Evolutionary conservation across 2,888 invertebrate genomes (phyloP).

Genomic region (Eupithecia inturbata): DNA sequence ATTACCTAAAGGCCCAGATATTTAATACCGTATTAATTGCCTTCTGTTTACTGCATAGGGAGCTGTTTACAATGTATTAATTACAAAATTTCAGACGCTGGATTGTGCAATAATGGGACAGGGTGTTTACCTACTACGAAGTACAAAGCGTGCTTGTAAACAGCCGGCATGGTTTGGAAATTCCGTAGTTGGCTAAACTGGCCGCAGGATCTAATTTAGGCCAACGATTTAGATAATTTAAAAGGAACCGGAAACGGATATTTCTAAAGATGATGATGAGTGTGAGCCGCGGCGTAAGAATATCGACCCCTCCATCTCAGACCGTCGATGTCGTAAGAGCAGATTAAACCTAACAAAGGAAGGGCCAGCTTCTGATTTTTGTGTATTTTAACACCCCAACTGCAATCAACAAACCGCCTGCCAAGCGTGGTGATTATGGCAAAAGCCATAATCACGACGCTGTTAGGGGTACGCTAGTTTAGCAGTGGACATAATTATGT

Average conservation of each 20-base stretch:
- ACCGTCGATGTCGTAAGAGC: too few species aligned
- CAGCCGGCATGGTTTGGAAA: conserved; percentile 68
- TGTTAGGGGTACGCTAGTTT: too few species aligned
- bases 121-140: conserved; percentile 65
- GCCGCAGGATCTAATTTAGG: neutral
- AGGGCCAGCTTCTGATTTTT: too few species aligned
- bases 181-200: neutral
- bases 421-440: too few species aligned
- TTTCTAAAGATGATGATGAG: neutral
- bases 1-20: conserved; percentile 4
- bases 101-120: conserved; percentile 65
- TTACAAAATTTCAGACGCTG: conserved; percentile 62
- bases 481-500: too few species aligned
- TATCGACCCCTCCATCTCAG: too few species aligned
- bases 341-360: too few species aligned
- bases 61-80: conserved; percentile 50
- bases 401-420: too few species aligned
- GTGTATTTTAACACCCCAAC: too few species aligned
- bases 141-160: conserved; percentile 72
- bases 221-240: neutral
- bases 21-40: neutral
- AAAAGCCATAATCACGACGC: too few species aligned
- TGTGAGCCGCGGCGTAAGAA: neutral
- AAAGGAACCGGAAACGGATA: neutral
- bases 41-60: conserved; percentile 6